Percentiles rank a stretch among this genome's conserved stretches.
Evolutionary conservation across 2,888 invertebrate genomes (phyloP).

Genomic region (Drosophila formosana): DNA sequence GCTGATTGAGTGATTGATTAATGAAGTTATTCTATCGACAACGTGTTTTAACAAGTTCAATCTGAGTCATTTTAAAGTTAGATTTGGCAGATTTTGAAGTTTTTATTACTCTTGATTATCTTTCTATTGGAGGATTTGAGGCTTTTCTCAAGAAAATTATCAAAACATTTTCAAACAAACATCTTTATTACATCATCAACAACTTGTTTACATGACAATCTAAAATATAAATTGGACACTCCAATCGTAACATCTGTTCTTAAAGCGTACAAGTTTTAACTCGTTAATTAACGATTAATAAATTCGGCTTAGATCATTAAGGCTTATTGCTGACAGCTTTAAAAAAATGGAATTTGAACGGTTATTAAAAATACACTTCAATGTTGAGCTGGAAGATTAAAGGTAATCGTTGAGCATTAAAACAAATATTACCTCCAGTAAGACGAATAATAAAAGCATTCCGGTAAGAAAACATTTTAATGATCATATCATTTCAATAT

Average conservation of each 20-base stretch:
- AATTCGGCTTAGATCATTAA: conserved; percentile 7
- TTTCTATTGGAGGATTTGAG: neutral
- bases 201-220: neutral
- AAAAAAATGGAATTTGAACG: conserved; percentile 16
- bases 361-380: conserved; percentile 20
- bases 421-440: conserved; percentile 15
- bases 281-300: conserved; percentile 14
- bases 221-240: neutral
- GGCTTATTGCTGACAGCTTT: conserved; percentile 30
- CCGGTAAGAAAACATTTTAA: conserved; percentile 12
- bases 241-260: neutral
- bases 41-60: conserved; percentile 22
- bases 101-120: no score
- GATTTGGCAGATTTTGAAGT: neutral
- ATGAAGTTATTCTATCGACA: conserved; percentile 44
- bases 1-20: conserved; percentile 40
- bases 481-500: conserved; percentile 12
- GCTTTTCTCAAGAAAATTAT: neutral
- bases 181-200: conserved; percentile 4
- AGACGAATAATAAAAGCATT: neutral
- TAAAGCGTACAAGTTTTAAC: neutral
- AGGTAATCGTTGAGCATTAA: conserved; percentile 33
- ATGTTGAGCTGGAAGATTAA: conserved; percentile 9
- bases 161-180: neutral
- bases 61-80: conserved; percentile 32